Evolutionary conservation across 2,113 vertebrate genomes (phyloP).

Genomic region (Andinoacara biseriatus): DNA sequence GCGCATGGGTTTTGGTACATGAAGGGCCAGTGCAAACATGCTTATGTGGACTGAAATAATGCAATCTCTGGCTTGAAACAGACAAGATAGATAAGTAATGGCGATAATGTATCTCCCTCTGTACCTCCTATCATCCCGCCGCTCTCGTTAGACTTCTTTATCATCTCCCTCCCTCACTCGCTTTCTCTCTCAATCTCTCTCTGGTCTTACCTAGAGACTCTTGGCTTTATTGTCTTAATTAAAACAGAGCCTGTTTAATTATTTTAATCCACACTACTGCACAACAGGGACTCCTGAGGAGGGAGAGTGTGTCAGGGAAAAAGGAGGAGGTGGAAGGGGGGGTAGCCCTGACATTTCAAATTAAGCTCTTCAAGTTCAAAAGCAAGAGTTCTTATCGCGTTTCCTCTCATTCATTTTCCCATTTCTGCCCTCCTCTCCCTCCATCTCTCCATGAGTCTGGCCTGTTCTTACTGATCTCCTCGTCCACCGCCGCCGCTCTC

Average conservation of each 20-base stretch:
- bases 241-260: slow-evolving; percentile 82
- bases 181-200: slow-evolving; percentile 56
- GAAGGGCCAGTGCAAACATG: slow-evolving; percentile 39
- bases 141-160: slow-evolving; percentile 70
- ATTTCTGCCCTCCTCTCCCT: slow-evolving; percentile 59
- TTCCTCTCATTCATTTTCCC: slow-evolving; percentile 69
- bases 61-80: slow-evolving; percentile 54
- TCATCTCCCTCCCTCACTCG: slow-evolving; percentile 41
- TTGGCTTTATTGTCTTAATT: slow-evolving; percentile 81
- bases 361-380: slow-evolving; percentile 79
- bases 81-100: slow-evolving; percentile 67
- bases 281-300: slow-evolving; percentile 73
- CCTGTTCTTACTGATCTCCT: slow-evolving; percentile 63
- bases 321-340: neutral
- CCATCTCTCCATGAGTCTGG: slow-evolving; percentile 46
- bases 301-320: slow-evolving; percentile 36
- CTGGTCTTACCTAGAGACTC: slow-evolving; percentile 74
- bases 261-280: slow-evolving; percentile 79
- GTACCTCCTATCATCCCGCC: slow-evolving; percentile 68
- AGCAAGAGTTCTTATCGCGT: slow-evolving; percentile 76
- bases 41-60: slow-evolving; percentile 45
- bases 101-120: slow-evolving; percentile 69
- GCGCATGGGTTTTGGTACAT: slow-evolving; percentile 16
- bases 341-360: slow-evolving; percentile 77
- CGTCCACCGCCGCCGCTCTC: slow-evolving; percentile 6